A percentile compares a stretch with the other conserved stretches of the same genome.
phyloP scores from a whole-genome alignment of 2,888 invertebrate genomes.

The Rhopalosiphum nymphaeae region DNA sequence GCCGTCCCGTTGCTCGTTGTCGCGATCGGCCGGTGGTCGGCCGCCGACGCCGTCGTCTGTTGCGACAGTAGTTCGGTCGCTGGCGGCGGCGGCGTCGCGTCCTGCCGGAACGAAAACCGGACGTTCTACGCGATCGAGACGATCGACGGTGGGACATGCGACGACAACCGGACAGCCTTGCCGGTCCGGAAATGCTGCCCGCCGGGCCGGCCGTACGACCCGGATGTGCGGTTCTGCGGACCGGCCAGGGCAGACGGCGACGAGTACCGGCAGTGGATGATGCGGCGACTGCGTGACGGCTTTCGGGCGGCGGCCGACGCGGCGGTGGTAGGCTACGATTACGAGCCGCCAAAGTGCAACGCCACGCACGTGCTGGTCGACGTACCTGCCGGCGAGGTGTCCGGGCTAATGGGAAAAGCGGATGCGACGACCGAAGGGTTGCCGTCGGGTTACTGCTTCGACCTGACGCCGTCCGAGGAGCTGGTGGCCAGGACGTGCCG shows the following conservation, averaged over 20 bases:
- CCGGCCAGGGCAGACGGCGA: not conserved
- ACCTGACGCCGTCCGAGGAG: conserved; percentile 35
- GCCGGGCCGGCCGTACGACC: conserved; percentile 66
- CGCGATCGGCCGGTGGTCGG: not conserved
- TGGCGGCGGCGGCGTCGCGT: not conserved
- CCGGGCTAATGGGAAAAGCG: conserved; percentile 8
- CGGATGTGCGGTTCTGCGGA: conserved; percentile 66
- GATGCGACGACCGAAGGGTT: conserved; percentile 61
- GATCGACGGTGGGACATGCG: not conserved
- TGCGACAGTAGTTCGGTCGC: not conserved
- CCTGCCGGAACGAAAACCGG: conserved; percentile 15
- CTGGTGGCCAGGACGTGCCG: conserved; percentile 68
- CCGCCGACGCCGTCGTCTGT: not conserved
- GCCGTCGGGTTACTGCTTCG: conserved; percentile 20
- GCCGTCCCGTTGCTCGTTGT: not conserved
- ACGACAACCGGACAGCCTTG: conserved; percentile 16
- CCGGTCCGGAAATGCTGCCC: conserved; percentile 68
- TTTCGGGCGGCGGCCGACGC: conserved; percentile 59
- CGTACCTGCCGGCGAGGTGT: conserved; percentile 64
- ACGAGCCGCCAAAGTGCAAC: conserved; percentile 66
- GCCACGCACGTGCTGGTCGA: conserved; percentile 66
- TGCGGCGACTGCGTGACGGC: not conserved
- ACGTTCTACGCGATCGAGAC: conserved; percentile 18
- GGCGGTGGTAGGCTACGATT: conserved; percentile 39
- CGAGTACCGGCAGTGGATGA: not conserved